A percentile compares a stretch with the other conserved stretches of the same genome.
Evolutionary conservation across 2,797 vertebrate genomes (phyloP).

Genomic region (Alfaro cultratus): DNA sequence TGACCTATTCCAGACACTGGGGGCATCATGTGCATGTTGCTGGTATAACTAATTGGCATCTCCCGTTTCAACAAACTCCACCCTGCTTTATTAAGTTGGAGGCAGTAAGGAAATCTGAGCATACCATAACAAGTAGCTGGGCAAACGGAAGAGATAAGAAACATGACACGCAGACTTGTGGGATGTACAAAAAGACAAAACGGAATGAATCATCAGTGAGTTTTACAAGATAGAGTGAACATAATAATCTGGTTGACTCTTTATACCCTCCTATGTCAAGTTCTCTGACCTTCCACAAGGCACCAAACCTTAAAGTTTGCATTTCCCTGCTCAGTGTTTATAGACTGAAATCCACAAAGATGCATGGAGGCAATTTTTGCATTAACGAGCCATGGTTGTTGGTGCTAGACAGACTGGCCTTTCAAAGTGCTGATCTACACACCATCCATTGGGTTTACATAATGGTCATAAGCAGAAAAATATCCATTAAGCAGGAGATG

Average conservation of each 20-base stretch:
- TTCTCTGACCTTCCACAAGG: constrained; percentile 46
- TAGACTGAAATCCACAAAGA: constrained; percentile 46
- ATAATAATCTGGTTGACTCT: constrained; percentile 18
- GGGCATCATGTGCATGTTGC: constrained; percentile 21
- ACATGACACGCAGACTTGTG: constrained; percentile 6
- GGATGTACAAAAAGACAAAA: constrained; percentile 23
- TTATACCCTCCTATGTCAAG: constrained; percentile 1
- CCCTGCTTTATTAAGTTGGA: constrained; percentile 11
- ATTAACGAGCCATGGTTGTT: background rate
- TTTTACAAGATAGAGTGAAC: background rate
- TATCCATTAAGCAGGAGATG: background rate
- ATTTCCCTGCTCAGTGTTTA: constrained; percentile 35
- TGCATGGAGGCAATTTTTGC: background rate
- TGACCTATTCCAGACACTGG: background rate
- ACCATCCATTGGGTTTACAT: background rate
- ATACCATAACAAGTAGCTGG: constrained; percentile 8
- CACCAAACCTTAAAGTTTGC: constrained; percentile 33
- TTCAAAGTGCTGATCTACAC: background rate
- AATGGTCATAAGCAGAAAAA: background rate
- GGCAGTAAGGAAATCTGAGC: constrained; percentile 41
- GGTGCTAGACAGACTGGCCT: background rate
- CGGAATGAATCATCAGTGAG: constrained; percentile 6
- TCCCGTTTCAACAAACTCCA: constrained; percentile 1
- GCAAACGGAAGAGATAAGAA: constrained; percentile 11
- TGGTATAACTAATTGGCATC: constrained; percentile 36